Conservation (phyloP, 2,113 vertebrate species). For the Eulemur rufifrons region DNA sequence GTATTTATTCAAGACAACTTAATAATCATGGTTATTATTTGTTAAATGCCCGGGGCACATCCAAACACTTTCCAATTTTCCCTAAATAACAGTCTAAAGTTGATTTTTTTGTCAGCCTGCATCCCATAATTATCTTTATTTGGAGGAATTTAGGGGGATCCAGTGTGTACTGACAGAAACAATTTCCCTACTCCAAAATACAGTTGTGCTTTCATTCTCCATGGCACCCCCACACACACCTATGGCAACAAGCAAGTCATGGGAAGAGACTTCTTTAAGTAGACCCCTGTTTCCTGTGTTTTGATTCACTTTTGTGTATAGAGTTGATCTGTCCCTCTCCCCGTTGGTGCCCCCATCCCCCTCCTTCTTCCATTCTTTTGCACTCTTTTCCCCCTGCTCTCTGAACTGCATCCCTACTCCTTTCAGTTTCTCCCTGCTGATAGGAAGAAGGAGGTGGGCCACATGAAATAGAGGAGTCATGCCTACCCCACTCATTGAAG, state of each 20-base stretch:
- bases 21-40: neutral
- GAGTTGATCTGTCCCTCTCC: neutral
- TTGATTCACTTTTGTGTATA: neutral
- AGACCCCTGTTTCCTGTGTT: neutral
- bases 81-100: neutral
- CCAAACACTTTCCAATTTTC: neutral
- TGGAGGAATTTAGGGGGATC: no score
- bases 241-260: neutral
- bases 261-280: neutral
- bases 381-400: neutral
- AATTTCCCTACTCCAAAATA: neutral
- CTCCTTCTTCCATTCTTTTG: neutral
- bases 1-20: neutral
- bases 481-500: neutral
- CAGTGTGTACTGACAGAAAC: neutral
- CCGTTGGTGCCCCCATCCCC: neutral
- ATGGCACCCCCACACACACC: neutral
- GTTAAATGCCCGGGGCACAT: neutral
- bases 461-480: neutral
- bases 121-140: neutral
- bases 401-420: neutral
- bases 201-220: neutral
- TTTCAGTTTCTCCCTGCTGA: neutral
- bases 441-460: neutral
- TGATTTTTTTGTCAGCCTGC: neutral